Evolutionary conservation across 2,888 invertebrate genomes (phyloP).

Genomic region (Apoda limacodes): DNA sequence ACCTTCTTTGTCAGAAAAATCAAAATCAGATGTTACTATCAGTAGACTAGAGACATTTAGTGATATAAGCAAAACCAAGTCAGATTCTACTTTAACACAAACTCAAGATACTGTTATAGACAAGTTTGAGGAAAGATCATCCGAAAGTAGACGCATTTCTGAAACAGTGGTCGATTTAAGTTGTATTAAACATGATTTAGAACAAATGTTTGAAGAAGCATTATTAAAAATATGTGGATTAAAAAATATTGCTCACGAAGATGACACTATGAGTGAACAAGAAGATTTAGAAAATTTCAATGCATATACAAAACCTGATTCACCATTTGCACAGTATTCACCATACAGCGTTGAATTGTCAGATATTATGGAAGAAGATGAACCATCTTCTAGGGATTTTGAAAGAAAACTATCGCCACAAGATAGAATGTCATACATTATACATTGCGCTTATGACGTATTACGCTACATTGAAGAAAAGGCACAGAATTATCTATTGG

Average conservation of each 20-base stretch:
- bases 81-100: slow-evolving; percentile 56
- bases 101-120: slow-evolving; percentile 60
- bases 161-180: slow-evolving; percentile 56
- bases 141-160: slow-evolving; percentile 42
- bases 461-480: slow-evolving; percentile 45
- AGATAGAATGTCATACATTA: slow-evolving; percentile 33
- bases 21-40: slow-evolving; percentile 59
- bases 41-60: slow-evolving; percentile 54
- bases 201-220: slow-evolving; percentile 49
- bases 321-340: slow-evolving; percentile 34
- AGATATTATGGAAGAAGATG: slow-evolving; percentile 60
- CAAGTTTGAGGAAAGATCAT: slow-evolving; percentile 32
- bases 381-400: slow-evolving; percentile 39
- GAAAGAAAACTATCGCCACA: slow-evolving; percentile 35
- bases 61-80: slow-evolving; percentile 60
- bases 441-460: slow-evolving; percentile 41
- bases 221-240: slow-evolving; percentile 33
- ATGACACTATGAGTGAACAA: slow-evolving; percentile 54
- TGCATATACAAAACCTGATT: slow-evolving; percentile 49
- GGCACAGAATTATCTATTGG: slow-evolving; percentile 27
- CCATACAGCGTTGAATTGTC: slow-evolving; percentile 56
- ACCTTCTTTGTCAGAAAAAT: slow-evolving; percentile 52
- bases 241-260: too few species aligned
- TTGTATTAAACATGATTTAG: slow-evolving; percentile 49
- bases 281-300: slow-evolving; percentile 55